Percentiles rank a stretch among this genome's conserved stretches.
Conservation (phyloP, 2,888 invertebrate genomes). For the Matsumyia berberina region DNA sequence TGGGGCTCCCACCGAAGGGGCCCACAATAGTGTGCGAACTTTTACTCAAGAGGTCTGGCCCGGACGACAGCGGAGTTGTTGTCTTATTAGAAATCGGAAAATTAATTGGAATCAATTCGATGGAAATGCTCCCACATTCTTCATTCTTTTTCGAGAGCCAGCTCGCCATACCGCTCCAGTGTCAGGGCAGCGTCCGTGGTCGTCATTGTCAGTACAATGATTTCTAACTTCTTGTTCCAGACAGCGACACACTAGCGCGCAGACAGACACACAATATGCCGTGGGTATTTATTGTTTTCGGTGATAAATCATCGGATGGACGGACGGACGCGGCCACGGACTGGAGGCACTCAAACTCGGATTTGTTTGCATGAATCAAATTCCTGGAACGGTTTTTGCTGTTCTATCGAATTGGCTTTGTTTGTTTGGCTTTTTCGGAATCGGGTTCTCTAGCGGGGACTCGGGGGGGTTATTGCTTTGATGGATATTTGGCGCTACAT, state of each 20-base stretch:
- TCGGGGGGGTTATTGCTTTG: constrained; percentile 7
- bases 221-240: constrained; percentile 60
- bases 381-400: constrained; percentile 57
- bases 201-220: constrained; percentile 61
- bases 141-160: constrained; percentile 55
- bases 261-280: background rate
- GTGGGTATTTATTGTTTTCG: constrained; percentile 28
- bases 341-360: constrained; percentile 28
- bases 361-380: constrained; percentile 52
- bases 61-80: constrained; percentile 18
- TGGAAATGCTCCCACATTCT: constrained; percentile 68
- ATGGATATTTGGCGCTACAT: constrained; percentile 34
- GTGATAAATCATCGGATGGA: constrained; percentile 60
- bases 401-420: constrained; percentile 47
- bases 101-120: constrained; percentile 74
- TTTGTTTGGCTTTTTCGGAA: constrained; percentile 47
- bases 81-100: constrained; percentile 64
- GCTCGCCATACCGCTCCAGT: constrained; percentile 65
- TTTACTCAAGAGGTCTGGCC: constrained; percentile 57
- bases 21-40: constrained; percentile 55
- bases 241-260: constrained; percentile 21
- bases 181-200: constrained; percentile 37
- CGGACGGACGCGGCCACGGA: background rate
- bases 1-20: constrained; percentile 37
- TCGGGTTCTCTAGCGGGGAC: background rate